Evolutionary conservation across 2,888 invertebrate genomes (phyloP), one percentile per base, ranked within the genome.

Genomic region (Trichogramma evanescens): DNA sequence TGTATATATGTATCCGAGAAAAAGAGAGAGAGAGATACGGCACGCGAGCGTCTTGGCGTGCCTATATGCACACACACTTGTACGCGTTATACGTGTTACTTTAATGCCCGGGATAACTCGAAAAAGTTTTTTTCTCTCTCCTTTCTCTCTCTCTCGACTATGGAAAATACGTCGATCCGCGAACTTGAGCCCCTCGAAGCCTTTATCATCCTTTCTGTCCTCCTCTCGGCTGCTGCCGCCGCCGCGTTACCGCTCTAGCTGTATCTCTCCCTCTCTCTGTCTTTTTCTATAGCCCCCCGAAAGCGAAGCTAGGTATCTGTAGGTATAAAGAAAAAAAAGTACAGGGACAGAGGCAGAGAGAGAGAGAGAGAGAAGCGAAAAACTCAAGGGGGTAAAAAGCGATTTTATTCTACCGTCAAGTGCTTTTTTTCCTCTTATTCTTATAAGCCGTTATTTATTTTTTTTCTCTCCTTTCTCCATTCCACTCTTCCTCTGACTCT

Each of bases 91-190:
- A 38, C 41, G 40, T 50, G 59, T 66, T 64, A 63, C 65, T 64
- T 57, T 65, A 66, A 65, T 58, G 61, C 63, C 65, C 57, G 58
- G 59, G 63, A 63, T 63, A 65, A 66, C 66, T 65, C 61, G 65
- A 62, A 66, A 13, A 66, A 66, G 63, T 64, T 65, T 65, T 61
- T 50, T 59, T 64, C 56, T 38, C 60, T 56, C 50, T 48, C 58
- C 61, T 63, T 50, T 13, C 13, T 1, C 13, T 13, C 13, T 13
- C 13, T 13, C 13, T 13, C 13, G 13, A 13, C 13, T 61, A 61
- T 63, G 48, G 60, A 64, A 67, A 66, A 66, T 64, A 66, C 66
- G 65, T 67, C 64, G 65, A 66, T 67, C 65, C 62, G 65, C 64
- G 66, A 66, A 66, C 65, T 63, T 66, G 64, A 66, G 66, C 62